These are phyloP conservation scores for Poeciliopsis infans DNA, from an alignment of 2,797 vertebrate species.

Conservation along the genomic window DNA sequence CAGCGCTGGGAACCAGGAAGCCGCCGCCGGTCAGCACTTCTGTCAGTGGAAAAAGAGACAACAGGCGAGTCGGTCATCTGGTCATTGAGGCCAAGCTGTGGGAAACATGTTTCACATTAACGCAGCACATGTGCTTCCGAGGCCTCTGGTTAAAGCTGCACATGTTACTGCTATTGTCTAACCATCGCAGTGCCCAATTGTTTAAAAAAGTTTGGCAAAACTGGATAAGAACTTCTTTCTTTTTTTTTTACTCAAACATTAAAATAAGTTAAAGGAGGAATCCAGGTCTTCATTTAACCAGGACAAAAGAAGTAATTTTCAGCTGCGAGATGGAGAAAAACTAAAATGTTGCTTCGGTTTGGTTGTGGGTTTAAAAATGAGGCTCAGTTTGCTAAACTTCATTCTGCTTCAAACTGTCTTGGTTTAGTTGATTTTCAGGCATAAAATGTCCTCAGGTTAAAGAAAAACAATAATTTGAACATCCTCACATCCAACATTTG, in stretches of 20 bases:
- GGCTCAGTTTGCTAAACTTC: background rate
- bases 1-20: conserved; percentile 60
- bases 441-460: background rate
- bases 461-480: background rate
- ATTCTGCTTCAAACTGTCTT: background rate
- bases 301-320: background rate
- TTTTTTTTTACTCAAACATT: background rate
- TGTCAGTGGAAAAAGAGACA: conserved; percentile 57
- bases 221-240: background rate
- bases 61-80: conserved; percentile 56
- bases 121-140: background rate
- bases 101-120: background rate
- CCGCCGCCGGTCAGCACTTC: conserved; percentile 48
- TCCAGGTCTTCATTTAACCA: background rate
- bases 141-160: too few species aligned
- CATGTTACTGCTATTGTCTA: background rate
- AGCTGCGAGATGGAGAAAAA: background rate
- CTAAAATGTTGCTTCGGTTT: background rate
- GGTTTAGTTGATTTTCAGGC: background rate
- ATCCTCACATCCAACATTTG: background rate
- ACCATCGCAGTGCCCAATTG: too few species aligned
- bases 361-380: background rate
- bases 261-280: background rate
- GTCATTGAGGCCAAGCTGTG: conserved; percentile 10
- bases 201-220: background rate